Base-by-base conservation (phyloP, 2,113 vertebrate genomes). In the Caranx melampygus region DNA sequence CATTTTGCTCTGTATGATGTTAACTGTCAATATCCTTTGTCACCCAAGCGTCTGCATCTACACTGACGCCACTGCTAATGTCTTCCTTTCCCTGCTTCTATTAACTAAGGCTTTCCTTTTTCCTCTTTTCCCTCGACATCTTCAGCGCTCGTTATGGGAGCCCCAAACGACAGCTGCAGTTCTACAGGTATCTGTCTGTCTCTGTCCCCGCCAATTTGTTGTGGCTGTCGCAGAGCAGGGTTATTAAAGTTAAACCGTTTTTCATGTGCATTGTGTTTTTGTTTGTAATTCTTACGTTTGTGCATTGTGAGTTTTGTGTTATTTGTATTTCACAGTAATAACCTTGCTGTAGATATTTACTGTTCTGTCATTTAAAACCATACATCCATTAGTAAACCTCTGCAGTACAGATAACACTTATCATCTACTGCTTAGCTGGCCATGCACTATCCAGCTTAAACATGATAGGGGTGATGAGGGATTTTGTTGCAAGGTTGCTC, bases 121-220 rank as follows among this genome's bases (percentile, higher is more conserved):
- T 84, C 72, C 76, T 79, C 54, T 78, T 81, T 65, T 72, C 51
- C 91, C 84, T 84, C 75, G 94, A 95, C 95, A 82, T 87, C 95
- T 92, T 95, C 96, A 99, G 98, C 59, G 97, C 97, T 91, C 97
- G 98, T 88, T 99, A 99, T 90, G 98, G 98, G 95, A 99, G 98
- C 93, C 98, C 98, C 94, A 99, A 99, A 96, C 96, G 98, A 74
- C 98, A 99, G 94, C 97, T 99, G 93, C 98, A 99, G 95, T 99
- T 99, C 93, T 99, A 99, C 98, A 99, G 98, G 98, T 99, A 99
- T 95, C 77, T 51, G 47, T 85, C 58, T 80, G 68, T 81, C 47
- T 83, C 70, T 72, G 21, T 77, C 2, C 67, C 68, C 15, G 59
- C 37, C 42, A 10, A 1, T 62, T 21, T 64, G 14, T 75, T 40